These are phyloP conservation scores for Sebastes itinus DNA, from an alignment of 2,797 vertebrate genomes.

Conservation along the genomic window DNA sequence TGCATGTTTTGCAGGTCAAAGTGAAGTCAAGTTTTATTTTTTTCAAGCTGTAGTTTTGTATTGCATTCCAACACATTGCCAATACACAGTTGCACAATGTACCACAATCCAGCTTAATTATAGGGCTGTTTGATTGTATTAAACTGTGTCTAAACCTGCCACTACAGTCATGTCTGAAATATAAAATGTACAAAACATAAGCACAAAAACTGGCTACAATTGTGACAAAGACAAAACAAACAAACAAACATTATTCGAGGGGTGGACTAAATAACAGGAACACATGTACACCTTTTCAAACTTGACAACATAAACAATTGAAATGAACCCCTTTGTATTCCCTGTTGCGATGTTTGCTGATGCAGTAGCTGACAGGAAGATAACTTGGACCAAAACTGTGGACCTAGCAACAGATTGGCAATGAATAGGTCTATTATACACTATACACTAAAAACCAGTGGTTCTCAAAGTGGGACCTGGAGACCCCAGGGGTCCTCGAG, in stretches of 20 bases:
- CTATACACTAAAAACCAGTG: too few species aligned
- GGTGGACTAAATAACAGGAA: not conserved
- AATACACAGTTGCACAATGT: not conserved
- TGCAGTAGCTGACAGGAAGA: too few species aligned
- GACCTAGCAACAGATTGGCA: too few species aligned
- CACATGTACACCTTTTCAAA: not conserved
- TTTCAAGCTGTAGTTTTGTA: not conserved
- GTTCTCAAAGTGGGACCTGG: too few species aligned
- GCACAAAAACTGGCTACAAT: too few species aligned
- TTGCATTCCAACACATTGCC: not conserved
- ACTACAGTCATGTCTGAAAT: not conserved
- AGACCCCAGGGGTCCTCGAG: too few species aligned
- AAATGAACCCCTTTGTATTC: too few species aligned
- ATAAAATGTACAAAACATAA: not conserved
- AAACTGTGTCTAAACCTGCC: not conserved
- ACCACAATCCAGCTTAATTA: not conserved
- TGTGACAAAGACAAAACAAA: not conserved
- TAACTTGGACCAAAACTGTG: too few species aligned
- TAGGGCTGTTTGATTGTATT: not conserved
- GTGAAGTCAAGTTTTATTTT: not conserved
- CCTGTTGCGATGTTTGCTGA: too few species aligned
- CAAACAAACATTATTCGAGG: not conserved
- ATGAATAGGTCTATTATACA: too few species aligned
- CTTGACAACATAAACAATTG: too few species aligned
- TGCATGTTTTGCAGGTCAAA: not conserved